Conservation (phyloP, 53 echinoderm and acorn worm genomes). For the Luidia sarsii region DNA sequence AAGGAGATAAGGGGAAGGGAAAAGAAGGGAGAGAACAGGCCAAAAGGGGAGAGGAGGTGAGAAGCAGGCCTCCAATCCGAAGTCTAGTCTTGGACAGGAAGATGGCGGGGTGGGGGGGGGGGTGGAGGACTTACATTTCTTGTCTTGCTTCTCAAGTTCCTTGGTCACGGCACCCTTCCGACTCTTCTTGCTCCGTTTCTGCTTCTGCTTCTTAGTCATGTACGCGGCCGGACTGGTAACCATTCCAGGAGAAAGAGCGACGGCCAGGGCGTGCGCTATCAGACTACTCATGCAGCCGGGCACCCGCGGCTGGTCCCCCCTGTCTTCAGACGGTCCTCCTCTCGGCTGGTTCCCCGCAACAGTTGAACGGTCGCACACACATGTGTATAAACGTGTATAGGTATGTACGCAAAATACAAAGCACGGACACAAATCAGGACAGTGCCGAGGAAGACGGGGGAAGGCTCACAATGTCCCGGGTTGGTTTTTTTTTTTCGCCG, state of each 20-base stretch:
- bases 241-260: constrained; percentile 56
- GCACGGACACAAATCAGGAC: too few relatives aligned
- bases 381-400: too few relatives aligned
- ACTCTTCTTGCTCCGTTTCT: constrained; percentile 60
- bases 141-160: constrained; percentile 65
- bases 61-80: too few relatives aligned
- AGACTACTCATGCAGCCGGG: constrained; percentile 53
- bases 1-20: too few relatives aligned
- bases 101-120: background rate
- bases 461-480: too few relatives aligned
- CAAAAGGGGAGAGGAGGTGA: too few relatives aligned
- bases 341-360: constrained; percentile 16
- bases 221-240: constrained; percentile 46
- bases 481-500: too few relatives aligned
- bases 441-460: too few relatives aligned
- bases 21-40: too few relatives aligned
- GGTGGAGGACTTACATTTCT: constrained; percentile 58
- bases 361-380: constrained; percentile 20
- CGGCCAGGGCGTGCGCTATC: constrained; percentile 23
- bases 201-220: constrained; percentile 77
- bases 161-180: constrained; percentile 41
- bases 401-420: too few relatives aligned
- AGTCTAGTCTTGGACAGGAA: background rate
- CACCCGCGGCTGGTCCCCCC: background rate
- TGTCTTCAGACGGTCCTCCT: too few relatives aligned